Percentiles rank a stretch among this genome's conserved stretches.
These are phyloP conservation scores for Pristionchus maxplancki DNA, from an alignment of 2,888 invertebrate species.

Conservation along the genomic window DNA sequence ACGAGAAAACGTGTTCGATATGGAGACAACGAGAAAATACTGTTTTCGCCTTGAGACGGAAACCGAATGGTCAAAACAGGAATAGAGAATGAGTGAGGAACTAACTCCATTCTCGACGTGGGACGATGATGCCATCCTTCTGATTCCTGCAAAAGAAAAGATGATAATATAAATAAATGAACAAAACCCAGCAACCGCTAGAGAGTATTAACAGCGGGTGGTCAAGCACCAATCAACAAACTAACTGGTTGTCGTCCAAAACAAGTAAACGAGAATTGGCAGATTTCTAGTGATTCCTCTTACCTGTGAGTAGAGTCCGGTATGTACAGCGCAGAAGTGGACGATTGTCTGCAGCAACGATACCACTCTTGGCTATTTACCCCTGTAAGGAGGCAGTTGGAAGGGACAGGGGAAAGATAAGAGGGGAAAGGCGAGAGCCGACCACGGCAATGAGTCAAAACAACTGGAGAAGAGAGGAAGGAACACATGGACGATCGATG, in stretches of 20 bases:
- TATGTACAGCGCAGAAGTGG: constrained; percentile 44
- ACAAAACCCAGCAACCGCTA: neutral
- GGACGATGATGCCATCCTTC: neutral
- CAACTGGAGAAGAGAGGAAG: constrained; percentile 19
- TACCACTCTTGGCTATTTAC: constrained; percentile 52
- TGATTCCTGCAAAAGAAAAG: neutral
- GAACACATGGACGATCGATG: constrained; percentile 33
- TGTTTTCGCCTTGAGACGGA: neutral
- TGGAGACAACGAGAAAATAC: neutral
- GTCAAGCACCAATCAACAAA: neutral
- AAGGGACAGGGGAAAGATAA: neutral
- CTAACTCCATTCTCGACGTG: neutral
- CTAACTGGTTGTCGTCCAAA: neutral
- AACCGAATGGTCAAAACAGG: constrained; percentile 16
- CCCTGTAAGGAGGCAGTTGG: constrained; percentile 38
- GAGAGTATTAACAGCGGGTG: neutral
- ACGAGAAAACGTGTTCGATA: neutral
- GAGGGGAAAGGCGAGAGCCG: neutral
- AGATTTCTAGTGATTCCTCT: neutral
- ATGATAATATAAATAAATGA: neutral
- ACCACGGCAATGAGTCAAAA: constrained; percentile 22
- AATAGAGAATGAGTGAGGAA: neutral
- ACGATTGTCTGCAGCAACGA: constrained; percentile 19
- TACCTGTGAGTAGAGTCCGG: neutral
- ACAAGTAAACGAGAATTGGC: neutral